Evolutionary conservation across 2,797 vertebrate genomes (phyloP).

Genomic region (Lagocephalus sceleratus): DNA sequence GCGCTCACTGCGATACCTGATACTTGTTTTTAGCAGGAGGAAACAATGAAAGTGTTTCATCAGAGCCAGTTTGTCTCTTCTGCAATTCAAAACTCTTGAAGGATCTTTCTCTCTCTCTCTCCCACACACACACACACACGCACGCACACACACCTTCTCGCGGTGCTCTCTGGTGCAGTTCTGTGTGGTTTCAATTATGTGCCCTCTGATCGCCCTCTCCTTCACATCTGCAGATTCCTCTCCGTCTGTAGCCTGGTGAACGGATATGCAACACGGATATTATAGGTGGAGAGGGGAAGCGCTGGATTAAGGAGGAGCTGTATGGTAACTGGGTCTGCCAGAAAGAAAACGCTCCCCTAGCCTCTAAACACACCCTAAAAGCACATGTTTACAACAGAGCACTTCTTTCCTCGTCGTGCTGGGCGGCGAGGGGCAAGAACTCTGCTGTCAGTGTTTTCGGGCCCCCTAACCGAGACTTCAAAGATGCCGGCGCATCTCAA

Average conservation of each 20-base stretch:
- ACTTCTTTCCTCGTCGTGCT: constrained; percentile 47
- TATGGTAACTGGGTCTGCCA: constrained; percentile 50
- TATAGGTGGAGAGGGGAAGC: constrained; percentile 59
- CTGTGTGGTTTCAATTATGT: constrained; percentile 80
- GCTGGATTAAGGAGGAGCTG: constrained; percentile 50
- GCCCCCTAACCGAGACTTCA: constrained; percentile 67
- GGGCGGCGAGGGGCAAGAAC: constrained; percentile 46
- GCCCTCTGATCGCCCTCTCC: constrained; percentile 67
- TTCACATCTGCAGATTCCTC: constrained; percentile 49
- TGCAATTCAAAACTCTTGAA: constrained; percentile 76
- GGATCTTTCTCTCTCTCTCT: constrained; percentile 43
- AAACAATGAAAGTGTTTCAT: constrained; percentile 83
- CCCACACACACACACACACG: constrained; percentile 23
- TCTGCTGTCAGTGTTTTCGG: constrained; percentile 45
- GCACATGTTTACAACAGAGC: constrained; percentile 53
- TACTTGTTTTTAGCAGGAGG: constrained; percentile 77
- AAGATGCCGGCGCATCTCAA: constrained; percentile 57
- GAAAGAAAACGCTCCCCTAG: constrained; percentile 39
- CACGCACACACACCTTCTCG: constrained; percentile 49
- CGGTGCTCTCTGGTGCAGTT: constrained; percentile 63
- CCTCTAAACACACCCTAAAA: constrained; percentile 24
- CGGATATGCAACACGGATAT: constrained; percentile 55
- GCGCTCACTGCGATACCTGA: constrained; percentile 65
- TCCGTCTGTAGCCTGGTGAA: constrained; percentile 43
- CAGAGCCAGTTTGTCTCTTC: constrained; percentile 78